Base-by-base conservation (phyloP, 2,113 vertebrate genomes). In the Carettochelys insculpta region DNA sequence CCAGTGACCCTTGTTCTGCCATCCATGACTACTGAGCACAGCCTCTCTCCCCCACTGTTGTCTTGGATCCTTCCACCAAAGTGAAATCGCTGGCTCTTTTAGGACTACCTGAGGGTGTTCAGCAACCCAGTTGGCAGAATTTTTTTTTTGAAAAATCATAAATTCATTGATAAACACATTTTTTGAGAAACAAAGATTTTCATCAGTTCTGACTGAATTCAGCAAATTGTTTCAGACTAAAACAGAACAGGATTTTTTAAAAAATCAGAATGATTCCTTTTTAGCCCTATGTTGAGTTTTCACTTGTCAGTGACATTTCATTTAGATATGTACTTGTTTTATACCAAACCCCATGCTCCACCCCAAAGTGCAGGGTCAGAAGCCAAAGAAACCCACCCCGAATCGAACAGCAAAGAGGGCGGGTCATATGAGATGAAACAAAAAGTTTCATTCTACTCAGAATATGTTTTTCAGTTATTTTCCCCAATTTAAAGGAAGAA, bases 61-160 rank as follows among this genome's bases (percentile, higher is more conserved):
- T 5, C 9, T 45, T 11, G 5, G n/a, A 1, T 48, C 13, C 13
- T 86, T 90, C 31, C 29, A 81, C 11, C 27, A 8, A 43, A 81
- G 7, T 20, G 11, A 91, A 94, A 78, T 53, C 24, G 4, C n/a
- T 77, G 2, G 5, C 3, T 31, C 3, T 53, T 2, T 34, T 50
- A 52, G 4, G 3, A 8, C 0, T 5, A 61, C 2, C 0, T 47
- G 86, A 77, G 45, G 31, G 1, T 20, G 61, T 34, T 65, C 34
- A 20, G 61, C 31, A 8, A n/a, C 19, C 16, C 17, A 38, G 8
- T 34, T 11, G 34, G 34, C 34, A 9, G n/a, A 68, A 5, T 22
- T 68, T 11, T n/a, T n/a, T 61, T n/a, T 10, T 20, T 10, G 34
- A 20, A 8, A 68, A 68, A 38, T 68, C 38, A n/a, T 20, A 68